Evolutionary conservation across 1,140 invertebrate species (phyloP), one percentile per base, ranked within the genome.

Genomic region (Pogonomyrmex californicus): DNA sequence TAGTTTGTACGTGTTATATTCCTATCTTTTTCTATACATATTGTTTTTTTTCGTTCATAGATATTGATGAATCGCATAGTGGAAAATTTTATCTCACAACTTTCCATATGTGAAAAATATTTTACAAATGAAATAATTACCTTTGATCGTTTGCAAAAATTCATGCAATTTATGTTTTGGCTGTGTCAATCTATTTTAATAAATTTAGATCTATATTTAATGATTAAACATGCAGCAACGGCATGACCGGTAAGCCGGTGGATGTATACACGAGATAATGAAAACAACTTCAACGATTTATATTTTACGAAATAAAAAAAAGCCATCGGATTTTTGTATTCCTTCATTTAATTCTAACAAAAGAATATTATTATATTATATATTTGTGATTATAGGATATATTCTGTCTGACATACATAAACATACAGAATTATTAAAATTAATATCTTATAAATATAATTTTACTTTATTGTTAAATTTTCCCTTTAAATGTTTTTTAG

Each of bases 161-260:
- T 68, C 12, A 4, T 58, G 12, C 65, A 81, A 71, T 33, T 41
- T 41, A 7, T 66, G 23, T 41, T 41, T 23, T 44, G 23, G 7
- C 12, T 1, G 4, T 38, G 12, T 51, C 6, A 4, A 4, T 33
- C 12, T 51, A 51, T 79, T 68, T 47, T 71, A 82, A 58, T 82
- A 71, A 44, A 71, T 58, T 44, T 38, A 82, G 9, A 82, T 83
- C 30, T 38, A 49, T 3, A 75, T 73, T 83, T 62, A 83, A 83
- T 10, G 30, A 58, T 71, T 47, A 47, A 71, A 58, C 58, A 41
- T 56, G 12, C 23, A 23, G 23, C 23, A 23, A 23, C 23, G 23
- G 23, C 23, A 9, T 4, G 36, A 17, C 9, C 30, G 23, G 4
- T 58, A 47, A 47, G 41, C 51, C 9, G 23, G 23, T 23, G 23